A percentile compares a stretch with the other conserved stretches of the same genome.
phyloP scores from a whole-genome alignment of 2,797 vertebrate species.

The Urophycis tenuis region DNA sequence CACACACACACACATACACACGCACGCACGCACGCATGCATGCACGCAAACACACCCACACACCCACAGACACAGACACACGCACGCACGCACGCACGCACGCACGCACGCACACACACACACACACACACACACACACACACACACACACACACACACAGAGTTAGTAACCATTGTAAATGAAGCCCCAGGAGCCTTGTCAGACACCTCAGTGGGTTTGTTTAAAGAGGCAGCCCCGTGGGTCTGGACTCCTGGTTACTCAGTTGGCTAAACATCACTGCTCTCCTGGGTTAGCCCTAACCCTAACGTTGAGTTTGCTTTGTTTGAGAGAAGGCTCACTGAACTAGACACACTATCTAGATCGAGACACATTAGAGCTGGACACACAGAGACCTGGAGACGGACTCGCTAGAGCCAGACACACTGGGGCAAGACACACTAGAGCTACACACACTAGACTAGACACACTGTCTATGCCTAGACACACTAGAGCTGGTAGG shows the following conservation, averaged over 20 bases:
- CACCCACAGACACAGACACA: conserved; percentile 35
- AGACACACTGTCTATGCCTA: no score
- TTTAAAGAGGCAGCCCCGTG: not conserved
- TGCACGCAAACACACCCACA: conserved; percentile 34
- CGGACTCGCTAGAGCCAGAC: not conserved
- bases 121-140: conserved; percentile 34
- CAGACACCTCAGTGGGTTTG: not conserved
- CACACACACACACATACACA: conserved; percentile 35
- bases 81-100: conserved; percentile 36
- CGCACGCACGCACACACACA: conserved; percentile 35
- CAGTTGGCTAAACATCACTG: not conserved
- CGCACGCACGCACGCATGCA: conserved; percentile 35
- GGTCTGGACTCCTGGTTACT: not conserved
- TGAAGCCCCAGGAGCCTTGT: not conserved
- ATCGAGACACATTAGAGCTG: not conserved
- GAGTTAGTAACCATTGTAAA: conserved; percentile 1
- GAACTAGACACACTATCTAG: not conserved
- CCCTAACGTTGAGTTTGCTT: not conserved
- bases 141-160: conserved; percentile 25
- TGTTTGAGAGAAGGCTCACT: not conserved
- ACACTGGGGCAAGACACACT: not conserved
- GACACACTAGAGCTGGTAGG: no score
- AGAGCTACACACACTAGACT: not conserved
- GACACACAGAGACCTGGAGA: no score
- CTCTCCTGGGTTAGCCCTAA: conserved; percentile 3